Base-by-base conservation (phyloP, 2,797 vertebrate genomes). In the Falco biarmicus region DNA sequence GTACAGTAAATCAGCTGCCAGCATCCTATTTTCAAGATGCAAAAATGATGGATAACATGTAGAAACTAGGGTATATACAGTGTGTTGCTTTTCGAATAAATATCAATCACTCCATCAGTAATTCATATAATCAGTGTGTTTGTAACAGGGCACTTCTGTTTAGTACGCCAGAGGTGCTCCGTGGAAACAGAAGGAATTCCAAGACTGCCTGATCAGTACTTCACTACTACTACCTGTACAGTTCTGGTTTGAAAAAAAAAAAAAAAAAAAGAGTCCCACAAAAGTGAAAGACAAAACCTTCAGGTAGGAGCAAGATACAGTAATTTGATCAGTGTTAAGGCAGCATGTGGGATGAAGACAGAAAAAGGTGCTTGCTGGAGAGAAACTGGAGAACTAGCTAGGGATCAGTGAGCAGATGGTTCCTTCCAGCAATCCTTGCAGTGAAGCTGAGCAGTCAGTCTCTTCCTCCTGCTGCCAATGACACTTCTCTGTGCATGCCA, bases 311-410 rank as follows among this genome's bases (percentile, higher is more conserved):
- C 32, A 84, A 78, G 71, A 85, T 19, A 39, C 32, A 57, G 61
- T 47, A 75, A 78, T 76, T 56, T 81, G 54, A 75, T 86, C 69
- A 37, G 34, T 17, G 34, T 73, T 81, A 88, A 95, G 69, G 61
- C 80, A 93, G 85, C 29, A 29, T 60, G 74, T 84, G 73, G 57
- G 65, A 93, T 87, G 73, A 69, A 73, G 65, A 79, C 87, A 94
- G 90, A 45, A 78, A 91, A 90, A 95, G 83, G 59, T 75, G 68
- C 34, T 74, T 91, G 63, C 43, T 85, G 86, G 64, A 91, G 76
- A 91, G 56, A 95, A 94, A 78, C 76, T 50, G 21, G 53, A 29
- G 65, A 84, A 61, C 34, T 28, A 84, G 54, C 53, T 56, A 81
- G 47, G 61, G 76, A 75, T 73, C 75, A 57, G 45, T 14, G 50